phyloP scores from a whole-genome alignment of 2,888 invertebrate species.

The Phengaris arion region DNA sequence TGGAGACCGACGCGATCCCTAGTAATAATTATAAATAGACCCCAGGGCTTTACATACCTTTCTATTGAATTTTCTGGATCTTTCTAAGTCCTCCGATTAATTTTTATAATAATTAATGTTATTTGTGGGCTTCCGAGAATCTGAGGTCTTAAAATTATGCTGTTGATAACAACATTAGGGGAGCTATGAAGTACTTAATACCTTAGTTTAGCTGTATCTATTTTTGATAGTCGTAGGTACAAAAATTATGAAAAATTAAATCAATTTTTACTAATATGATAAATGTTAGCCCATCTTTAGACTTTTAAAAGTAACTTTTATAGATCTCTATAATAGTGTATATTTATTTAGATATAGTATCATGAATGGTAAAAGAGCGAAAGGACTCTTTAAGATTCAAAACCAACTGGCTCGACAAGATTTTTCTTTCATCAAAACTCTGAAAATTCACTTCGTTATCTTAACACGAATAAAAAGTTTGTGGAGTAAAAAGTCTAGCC shows the following conservation, averaged over 20 bases:
- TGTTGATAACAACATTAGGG: not conserved
- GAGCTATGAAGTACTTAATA: not conserved
- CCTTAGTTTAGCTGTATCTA: too few relatives aligned
- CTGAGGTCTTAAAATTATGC: not conserved
- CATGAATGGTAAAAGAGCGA: not conserved
- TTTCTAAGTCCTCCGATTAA: slow-evolving; percentile 35
- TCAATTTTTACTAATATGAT: too few relatives aligned
- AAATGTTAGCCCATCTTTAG: too few relatives aligned
- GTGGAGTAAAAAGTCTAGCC: slow-evolving; percentile 16
- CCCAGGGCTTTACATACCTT: slow-evolving; percentile 53
- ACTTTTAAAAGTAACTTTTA: too few relatives aligned
- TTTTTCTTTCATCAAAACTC: slow-evolving; percentile 20
- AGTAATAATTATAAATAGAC: slow-evolving; percentile 77
- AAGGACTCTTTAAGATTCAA: not conserved
- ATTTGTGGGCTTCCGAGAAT: not conserved
- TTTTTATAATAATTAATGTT: slow-evolving; percentile 28
- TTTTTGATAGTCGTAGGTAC: too few relatives aligned
- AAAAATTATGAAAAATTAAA: too few relatives aligned
- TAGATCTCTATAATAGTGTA: too few relatives aligned
- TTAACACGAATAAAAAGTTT: slow-evolving; percentile 23
- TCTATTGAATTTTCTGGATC: slow-evolving; percentile 40
- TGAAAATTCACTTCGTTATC: slow-evolving; percentile 22
- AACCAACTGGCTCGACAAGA: slow-evolving; percentile 1
- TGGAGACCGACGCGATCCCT: slow-evolving; percentile 38
- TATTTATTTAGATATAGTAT: not conserved